These are phyloP conservation scores for Oxyteleia sp. DNA, from an alignment of 2,888 invertebrate genomes.

Conservation along the genomic window DNA sequence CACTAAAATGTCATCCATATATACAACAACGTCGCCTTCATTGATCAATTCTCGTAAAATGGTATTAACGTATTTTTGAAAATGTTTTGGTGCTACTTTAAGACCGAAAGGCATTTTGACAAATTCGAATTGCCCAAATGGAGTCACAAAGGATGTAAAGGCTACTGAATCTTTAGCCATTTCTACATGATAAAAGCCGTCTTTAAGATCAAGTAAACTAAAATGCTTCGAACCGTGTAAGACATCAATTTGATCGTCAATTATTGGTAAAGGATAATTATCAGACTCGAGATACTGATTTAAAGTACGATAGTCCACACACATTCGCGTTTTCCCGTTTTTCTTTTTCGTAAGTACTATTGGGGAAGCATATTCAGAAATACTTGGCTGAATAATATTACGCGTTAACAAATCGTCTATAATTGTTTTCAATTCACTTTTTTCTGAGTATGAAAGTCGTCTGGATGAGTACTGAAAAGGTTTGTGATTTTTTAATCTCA, in stretches of 20 bases:
- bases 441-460: slow-evolving; percentile 10
- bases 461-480: slow-evolving; percentile 14
- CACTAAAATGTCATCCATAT: neutral
- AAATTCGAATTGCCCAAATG: too few species aligned
- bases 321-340: slow-evolving; percentile 10
- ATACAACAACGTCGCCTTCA: too few species aligned
- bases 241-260: too few species aligned
- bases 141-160: too few species aligned
- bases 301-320: neutral
- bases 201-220: too few species aligned
- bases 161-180: too few species aligned
- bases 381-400: slow-evolving; percentile 2
- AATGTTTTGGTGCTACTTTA: too few species aligned
- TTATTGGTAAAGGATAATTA: neutral
- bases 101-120: too few species aligned
- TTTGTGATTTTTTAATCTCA: slow-evolving; percentile 4
- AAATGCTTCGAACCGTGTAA: too few species aligned
- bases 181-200: too few species aligned
- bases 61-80: too few species aligned
- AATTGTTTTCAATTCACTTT: neutral
- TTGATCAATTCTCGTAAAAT: too few species aligned
- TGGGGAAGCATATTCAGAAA: slow-evolving; percentile 10
- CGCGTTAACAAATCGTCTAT: slow-evolving; percentile 3
- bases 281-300: neutral
- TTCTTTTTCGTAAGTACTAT: slow-evolving; percentile 14